Conservation (phyloP, 2,113 vertebrate genomes). For the Paraplagusia blochii region DNA sequence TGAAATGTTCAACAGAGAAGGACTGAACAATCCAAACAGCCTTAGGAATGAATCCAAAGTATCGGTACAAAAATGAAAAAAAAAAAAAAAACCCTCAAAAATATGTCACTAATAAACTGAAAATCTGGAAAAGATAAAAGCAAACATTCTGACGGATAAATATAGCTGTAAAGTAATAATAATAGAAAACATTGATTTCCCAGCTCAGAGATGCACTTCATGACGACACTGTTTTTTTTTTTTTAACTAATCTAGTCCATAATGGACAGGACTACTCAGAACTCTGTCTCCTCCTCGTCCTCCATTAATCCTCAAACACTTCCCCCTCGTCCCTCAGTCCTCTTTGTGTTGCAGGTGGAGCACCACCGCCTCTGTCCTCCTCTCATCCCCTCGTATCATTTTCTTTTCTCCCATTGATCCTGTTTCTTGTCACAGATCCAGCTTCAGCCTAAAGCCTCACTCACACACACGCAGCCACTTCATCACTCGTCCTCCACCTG, state of each 20-base stretch:
- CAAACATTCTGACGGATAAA: too few species aligned
- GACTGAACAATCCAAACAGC: too few species aligned
- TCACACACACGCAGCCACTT: slow-evolving; percentile 42
- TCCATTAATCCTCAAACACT: neutral
- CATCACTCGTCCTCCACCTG: slow-evolving; percentile 34
- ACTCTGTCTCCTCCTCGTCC: slow-evolving; percentile 3
- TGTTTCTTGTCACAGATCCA: slow-evolving; percentile 66
- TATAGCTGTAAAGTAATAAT: too few species aligned
- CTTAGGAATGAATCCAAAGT: too few species aligned
- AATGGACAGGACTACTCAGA: neutral
- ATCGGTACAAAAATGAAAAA: too few species aligned
- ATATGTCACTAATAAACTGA: too few species aligned
- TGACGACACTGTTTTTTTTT: neutral
- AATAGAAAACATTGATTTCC: too few species aligned
- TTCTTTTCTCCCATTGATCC: slow-evolving; percentile 57
- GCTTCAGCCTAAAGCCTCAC: slow-evolving; percentile 53
- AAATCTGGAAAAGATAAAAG: too few species aligned
- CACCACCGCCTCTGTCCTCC: slow-evolving; percentile 32
- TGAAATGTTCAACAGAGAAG: too few species aligned
- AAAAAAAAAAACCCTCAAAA: too few species aligned
- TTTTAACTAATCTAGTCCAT: neutral
- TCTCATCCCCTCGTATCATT: slow-evolving; percentile 35
- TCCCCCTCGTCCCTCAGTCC: slow-evolving; percentile 36
- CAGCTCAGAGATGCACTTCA: too few species aligned
- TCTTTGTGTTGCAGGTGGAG: slow-evolving; percentile 58